Evolutionary conservation across 2,113 vertebrate species (phyloP).

Genomic region (Malurus melanocephalus): DNA sequence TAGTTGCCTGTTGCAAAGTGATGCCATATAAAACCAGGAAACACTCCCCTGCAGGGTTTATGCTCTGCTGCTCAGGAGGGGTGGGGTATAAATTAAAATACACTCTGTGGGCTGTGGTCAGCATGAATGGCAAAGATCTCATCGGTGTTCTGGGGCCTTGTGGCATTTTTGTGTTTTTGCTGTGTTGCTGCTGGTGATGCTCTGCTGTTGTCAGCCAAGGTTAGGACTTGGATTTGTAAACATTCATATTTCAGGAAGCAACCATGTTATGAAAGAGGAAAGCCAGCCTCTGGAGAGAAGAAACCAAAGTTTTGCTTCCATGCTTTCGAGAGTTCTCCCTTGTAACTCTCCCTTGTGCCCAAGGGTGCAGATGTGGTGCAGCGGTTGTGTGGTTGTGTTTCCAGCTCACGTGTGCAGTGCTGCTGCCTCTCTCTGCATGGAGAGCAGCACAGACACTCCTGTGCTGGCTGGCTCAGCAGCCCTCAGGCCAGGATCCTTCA

Average conservation of each 20-base stretch:
- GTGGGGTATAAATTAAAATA: not conserved
- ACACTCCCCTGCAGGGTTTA: not conserved
- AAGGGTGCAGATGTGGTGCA: fast-evolving
- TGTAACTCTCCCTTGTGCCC: not conserved
- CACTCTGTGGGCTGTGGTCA: not conserved
- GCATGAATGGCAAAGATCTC: not conserved
- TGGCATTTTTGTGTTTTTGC: not conserved
- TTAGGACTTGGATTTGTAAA: not conserved
- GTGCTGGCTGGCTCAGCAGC: not conserved
- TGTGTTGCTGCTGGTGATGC: not conserved
- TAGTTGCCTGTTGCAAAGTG: not conserved
- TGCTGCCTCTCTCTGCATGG: not conserved
- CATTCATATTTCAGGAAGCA: not conserved
- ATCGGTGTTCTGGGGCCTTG: fast-evolving
- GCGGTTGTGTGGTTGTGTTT: not conserved
- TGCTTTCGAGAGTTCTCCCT: not conserved
- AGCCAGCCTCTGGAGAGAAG: not conserved
- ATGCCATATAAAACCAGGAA: not conserved
- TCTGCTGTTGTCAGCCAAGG: not conserved
- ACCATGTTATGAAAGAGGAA: not conserved
- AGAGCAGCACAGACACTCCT: not conserved
- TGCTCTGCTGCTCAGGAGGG: not conserved
- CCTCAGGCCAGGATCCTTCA: not conserved
- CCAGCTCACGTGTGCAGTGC: not conserved
- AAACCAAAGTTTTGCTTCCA: not conserved